Conservation (phyloP, 2,888 invertebrate genomes). For the Erannis defoliaria region DNA sequence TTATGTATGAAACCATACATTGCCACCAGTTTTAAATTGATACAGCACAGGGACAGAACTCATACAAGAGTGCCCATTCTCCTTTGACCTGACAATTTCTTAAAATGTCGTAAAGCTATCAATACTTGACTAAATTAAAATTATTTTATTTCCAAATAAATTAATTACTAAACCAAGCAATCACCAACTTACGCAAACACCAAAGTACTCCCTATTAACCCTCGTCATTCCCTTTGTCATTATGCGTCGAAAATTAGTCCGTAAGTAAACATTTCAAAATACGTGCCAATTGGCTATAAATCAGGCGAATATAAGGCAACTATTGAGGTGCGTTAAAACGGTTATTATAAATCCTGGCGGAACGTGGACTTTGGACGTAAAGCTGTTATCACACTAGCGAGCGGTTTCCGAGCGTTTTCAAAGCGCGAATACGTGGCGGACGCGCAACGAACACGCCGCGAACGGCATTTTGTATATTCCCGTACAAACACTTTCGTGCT, state of each 20-base stretch:
- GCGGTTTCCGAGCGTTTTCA: slow-evolving; percentile 33
- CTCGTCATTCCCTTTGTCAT: slow-evolving; percentile 40
- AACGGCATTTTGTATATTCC: no score
- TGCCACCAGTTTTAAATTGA: no score
- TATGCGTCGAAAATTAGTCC: slow-evolving; percentile 41
- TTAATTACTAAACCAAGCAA: neutral
- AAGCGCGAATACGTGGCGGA: no score
- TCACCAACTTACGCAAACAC: slow-evolving; percentile 22
- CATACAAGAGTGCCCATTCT: no score
- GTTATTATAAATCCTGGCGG: slow-evolving; percentile 44
- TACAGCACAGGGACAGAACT: no score
- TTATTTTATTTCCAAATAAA: neutral
- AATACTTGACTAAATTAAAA: no score
- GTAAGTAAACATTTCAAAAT: slow-evolving; percentile 30
- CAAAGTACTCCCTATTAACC: slow-evolving; percentile 27
- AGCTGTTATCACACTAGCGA: slow-evolving; percentile 34
- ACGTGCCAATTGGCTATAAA: slow-evolving; percentile 33
- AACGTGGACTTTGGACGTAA: slow-evolving; percentile 41
- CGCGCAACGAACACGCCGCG: no score
- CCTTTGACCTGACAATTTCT: no score
- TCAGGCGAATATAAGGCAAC: slow-evolving; percentile 41
- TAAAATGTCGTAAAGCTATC: no score
- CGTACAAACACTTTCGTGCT: no score
- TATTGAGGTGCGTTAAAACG: slow-evolving; percentile 45
- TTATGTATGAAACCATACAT: no score